Base-by-base conservation (phyloP, 2,888 invertebrate species). In the Bombylius discolor region DNA sequence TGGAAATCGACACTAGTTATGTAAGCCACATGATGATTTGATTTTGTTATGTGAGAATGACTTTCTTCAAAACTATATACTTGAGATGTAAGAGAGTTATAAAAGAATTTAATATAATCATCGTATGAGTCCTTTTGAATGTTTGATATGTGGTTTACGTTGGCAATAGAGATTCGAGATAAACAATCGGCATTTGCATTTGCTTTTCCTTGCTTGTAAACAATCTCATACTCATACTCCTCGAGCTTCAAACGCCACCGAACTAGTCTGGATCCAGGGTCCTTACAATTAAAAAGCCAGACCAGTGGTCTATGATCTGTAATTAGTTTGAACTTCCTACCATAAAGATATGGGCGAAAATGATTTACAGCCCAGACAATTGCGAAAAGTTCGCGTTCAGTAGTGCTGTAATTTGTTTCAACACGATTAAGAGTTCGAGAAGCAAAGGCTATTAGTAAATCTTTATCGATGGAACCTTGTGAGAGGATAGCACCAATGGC, bases 101-200 rank as follows among this genome's bases (percentile, higher is more conserved):
- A 36, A 9, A 36, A 36, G 9, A 36, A 36, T 36, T 36, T 36
- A 36, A 36, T 36, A 4, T 36, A 36, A 36, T 36, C 36, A 9
- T 36, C 36, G 9, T 36, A 36, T 36, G 36, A 8, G 36, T 36
- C 36, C 9, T 36, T 36, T 8, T 6, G 9, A 36, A 9, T 9
- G 36, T 8, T 36, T 36, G 36, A 8, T 36, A 9, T 36, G 9
- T 3, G 9, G 9, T 36, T 36, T 36, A 36, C 9, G 9, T 42
- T 11, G 4, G 39, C 11, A 11, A 11, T 7, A 11, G 53, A 49
- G 23, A 57, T 56, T 58, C 63, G 47, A 4, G 62, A 64, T 8
- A 66, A 49, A 12, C 64, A 65, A 46, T 72, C 70, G 1, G 66
- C 69, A 36, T 53, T 57, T 11, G 60, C 54, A 57, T 69, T 68